Evolutionary conservation across 1,140 invertebrate species (phyloP), one percentile per base, ranked within the genome.

Genomic region (Euura lappo): DNA sequence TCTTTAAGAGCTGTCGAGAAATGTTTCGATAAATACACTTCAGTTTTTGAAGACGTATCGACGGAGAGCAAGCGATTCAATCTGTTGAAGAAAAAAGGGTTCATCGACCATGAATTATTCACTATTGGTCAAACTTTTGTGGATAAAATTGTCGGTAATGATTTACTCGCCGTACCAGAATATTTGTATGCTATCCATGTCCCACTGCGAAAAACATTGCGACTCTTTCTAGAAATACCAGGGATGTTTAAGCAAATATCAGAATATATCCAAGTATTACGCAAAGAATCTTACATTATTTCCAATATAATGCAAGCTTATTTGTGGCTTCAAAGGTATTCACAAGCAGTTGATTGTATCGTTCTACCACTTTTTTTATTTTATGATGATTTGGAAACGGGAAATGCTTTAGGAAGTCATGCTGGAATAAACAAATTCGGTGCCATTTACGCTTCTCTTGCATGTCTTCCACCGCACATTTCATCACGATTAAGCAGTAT

Each of bases 181-280:
- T 60, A n/a, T 51, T 51, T 73, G 43, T 75, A 65, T 66, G 76
- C 51, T 45, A 68, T 71, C 5, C 47, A 60, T 70, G 8, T 75
- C 13, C 74, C 72, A 11, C 74, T 77, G 66, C 71, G 65, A 44
- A 68, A 77, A 74, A 75, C 68, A 45, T 65, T 78, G 13, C 76
- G 73, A 72, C 28, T 76, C n/a, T 78, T 76, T 70, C 69, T 78
- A 45, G 72, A 78, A 76, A 75, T 78, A 69, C 76, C 76, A 11
- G 76, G 74, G 11, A 42, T 78, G 67, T 78, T 75, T 44, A 10
- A 71, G 13, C 51, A 74, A 72, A 78, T 78, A 8, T 8, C 64
- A 7, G 10, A 74, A 3, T 76, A 74, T 43, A 71, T 72, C 5
- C 45, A 51, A 67, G 69, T 71, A 73, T 65, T 76, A 44, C 44